Percentiles rank a stretch among this genome's conserved stretches.
phyloP scores from a whole-genome alignment of 2,113 vertebrate genomes.

The Pollachius pollachius region DNA sequence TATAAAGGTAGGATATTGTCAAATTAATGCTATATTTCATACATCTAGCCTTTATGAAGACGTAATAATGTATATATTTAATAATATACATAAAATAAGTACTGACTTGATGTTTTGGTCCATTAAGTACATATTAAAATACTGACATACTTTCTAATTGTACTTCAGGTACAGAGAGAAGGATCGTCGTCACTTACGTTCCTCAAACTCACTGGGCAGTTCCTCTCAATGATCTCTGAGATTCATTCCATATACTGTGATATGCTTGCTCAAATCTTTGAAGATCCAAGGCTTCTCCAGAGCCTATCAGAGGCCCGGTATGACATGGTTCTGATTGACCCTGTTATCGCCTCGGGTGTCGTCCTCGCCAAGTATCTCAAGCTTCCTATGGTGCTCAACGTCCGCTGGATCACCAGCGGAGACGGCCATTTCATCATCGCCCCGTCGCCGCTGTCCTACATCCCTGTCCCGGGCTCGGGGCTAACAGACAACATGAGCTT shows the following conservation, averaged over 20 bases:
- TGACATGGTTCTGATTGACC: conserved; percentile 72
- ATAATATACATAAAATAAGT: background rate
- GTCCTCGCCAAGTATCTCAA: conserved; percentile 60
- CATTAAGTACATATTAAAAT: no score
- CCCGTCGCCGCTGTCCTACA: conserved; percentile 71
- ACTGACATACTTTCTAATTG: no score
- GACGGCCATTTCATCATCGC: conserved; percentile 67
- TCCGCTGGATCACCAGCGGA: conserved; percentile 67
- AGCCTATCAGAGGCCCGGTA: conserved; percentile 46
- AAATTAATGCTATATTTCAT: no score
- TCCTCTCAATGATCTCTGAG: conserved; percentile 4
- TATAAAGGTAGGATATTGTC: conserved; percentile 29
- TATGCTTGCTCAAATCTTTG: conserved; percentile 28
- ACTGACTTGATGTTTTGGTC: no score
- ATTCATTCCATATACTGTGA: conserved; percentile 24
- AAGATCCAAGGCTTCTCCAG: conserved; percentile 38
- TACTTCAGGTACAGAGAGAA: conserved; percentile 46
- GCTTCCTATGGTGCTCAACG: conserved; percentile 69
- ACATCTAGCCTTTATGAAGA: background rate
- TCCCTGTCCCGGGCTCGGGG: conserved; percentile 67
- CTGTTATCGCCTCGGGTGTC: conserved; percentile 52
- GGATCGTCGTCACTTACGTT: conserved; percentile 22
- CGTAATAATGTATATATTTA: background rate
- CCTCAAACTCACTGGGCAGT: conserved; percentile 40
- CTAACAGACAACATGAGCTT: conserved; percentile 71